Base-by-base conservation (phyloP, 2,113 vertebrate genomes). In the Clupea harengus region DNA sequence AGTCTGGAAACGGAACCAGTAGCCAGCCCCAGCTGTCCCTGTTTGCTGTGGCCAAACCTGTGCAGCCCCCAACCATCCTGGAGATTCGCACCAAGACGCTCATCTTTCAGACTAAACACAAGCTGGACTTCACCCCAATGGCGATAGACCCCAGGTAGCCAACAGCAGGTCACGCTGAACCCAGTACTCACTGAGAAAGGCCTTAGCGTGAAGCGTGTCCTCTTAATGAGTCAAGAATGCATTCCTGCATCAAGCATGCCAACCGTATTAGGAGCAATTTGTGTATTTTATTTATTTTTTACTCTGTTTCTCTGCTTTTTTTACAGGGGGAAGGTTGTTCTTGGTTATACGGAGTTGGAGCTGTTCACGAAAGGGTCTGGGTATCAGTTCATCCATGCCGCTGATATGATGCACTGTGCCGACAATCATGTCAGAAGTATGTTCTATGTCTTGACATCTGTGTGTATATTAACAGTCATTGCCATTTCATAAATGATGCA, bases 331-430 rank as follows among this genome's bases (percentile, higher is more conserved):
- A 94, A 89, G 88, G 86, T 94, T 2, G 85, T 95, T 57, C 91
- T 97, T 92, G 96, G 96, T 6, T 96, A 97, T 83, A 94, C 93
- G 0, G 96, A 96, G 83, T 85, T 28, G 0, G 96, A 97, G 39
- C 90, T 97, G 81, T 94, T 93, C 52, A 92, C 91, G 87, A 93
- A 50, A 20, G 95, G 95, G 0, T 96, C 96, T 0, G 95, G 95
- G 0, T 97, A 96, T 90, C 96, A 96, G 88, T 96, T 96, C 87
- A 92, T 96, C 90, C 96, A 97, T 0, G 91, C 90, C 0, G 95
- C 94, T 0, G 96, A 97, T 82, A 90, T 96, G 94, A 96, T 96
- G 95, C 45, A 96, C 92, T 96, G 95, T 0, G 95, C 96, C 0
- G 95, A 97, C 88, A 96, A 89, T 49, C 95, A 97, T 0, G 0